Percentiles rank a stretch among this genome's conserved stretches.
Conservation (phyloP, 2,113 vertebrate genomes). For the Ibidorhyncha struthersii region DNA sequence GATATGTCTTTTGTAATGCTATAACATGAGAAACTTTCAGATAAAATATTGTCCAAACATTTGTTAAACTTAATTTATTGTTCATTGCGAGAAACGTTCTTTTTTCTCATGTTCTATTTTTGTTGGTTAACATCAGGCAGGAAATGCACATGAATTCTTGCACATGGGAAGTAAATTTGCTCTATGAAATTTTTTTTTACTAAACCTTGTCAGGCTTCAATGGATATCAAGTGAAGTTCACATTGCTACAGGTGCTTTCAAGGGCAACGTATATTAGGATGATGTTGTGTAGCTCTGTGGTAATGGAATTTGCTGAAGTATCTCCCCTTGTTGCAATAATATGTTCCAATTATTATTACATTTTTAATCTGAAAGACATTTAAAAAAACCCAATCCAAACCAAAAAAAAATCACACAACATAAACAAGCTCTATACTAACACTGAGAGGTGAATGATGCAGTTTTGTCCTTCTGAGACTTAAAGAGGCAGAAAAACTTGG, state of each 20-base stretch:
- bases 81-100: neutral
- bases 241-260: neutral
- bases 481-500: neutral
- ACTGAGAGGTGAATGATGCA: neutral
- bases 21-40: neutral
- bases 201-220: neutral
- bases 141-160: neutral
- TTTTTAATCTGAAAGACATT: neutral
- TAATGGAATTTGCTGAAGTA: neutral
- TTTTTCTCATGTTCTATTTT: neutral
- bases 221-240: neutral
- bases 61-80: neutral
- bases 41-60: neutral
- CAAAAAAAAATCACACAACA: neutral
- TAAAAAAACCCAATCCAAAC: neutral
- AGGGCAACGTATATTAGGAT: neutral
- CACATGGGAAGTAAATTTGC: neutral
- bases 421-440: neutral
- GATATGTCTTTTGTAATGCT: neutral
- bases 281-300: neutral
- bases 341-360: neutral
- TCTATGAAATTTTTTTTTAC: neutral
- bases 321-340: neutral
- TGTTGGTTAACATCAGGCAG: neutral
- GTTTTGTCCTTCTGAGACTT: neutral